Evolutionary conservation across 2,113 vertebrate species (phyloP).

Genomic region (Sterrhoptilus dennistouni): DNA sequence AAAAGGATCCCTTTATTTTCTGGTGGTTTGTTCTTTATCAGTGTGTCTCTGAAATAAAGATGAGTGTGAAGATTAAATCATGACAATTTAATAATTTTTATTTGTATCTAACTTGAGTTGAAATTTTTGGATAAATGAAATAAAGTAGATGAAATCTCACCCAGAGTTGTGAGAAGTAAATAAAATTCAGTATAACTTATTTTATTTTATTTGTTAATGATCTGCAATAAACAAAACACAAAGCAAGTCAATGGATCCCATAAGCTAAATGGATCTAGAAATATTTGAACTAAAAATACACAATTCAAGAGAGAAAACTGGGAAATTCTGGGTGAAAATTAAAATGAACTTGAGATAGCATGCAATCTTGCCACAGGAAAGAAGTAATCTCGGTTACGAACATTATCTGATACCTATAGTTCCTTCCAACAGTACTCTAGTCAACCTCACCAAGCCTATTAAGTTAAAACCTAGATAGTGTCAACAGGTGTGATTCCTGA

Average conservation of each 20-base stretch:
- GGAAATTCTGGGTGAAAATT: neutral
- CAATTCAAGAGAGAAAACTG: too few relatives aligned
- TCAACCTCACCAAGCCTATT: neutral
- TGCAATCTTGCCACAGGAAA: neutral
- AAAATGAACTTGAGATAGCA: neutral
- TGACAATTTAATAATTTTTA: neutral
- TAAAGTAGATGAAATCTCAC: neutral
- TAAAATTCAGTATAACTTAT: neutral
- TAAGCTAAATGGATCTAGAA: neutral
- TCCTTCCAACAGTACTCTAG: neutral
- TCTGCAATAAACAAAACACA: neutral
- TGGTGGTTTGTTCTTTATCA: neutral
- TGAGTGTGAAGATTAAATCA: neutral
- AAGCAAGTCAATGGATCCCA: neutral
- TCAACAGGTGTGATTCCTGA: neutral
- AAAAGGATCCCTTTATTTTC: neutral
- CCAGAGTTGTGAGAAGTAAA: neutral
- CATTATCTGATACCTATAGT: neutral
- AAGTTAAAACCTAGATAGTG: neutral
- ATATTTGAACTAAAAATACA: neutral
- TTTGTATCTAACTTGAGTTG: neutral
- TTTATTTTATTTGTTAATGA: neutral
- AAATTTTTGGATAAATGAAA: slow-evolving; percentile 11
- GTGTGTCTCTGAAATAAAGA: neutral
- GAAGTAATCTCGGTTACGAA: neutral